Conservation (phyloP, 92 coral and sea anemone species). For the Montipora capitata region DNA sequence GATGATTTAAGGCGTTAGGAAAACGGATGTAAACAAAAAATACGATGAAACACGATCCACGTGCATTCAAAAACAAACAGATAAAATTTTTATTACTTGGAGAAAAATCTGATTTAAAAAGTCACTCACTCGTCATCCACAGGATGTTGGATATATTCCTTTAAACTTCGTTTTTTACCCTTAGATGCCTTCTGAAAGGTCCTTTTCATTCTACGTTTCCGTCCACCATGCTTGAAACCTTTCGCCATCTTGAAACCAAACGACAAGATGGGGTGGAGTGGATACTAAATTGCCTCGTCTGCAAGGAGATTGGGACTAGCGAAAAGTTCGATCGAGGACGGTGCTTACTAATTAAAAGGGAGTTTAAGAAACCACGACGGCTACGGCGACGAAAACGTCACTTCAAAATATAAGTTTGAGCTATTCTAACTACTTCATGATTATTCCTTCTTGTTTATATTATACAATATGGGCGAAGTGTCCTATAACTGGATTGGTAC, state of each 20-base stretch:
- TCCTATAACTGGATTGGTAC: too few relatives aligned
- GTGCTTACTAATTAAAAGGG: too few relatives aligned
- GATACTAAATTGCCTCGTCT: constrained; percentile 4
- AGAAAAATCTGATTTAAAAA: neutral
- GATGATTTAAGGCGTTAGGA: too few relatives aligned
- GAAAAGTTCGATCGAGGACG: neutral
- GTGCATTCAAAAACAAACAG: neutral
- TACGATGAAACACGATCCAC: neutral
- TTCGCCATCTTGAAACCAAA: constrained; percentile 87
- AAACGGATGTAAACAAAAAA: too few relatives aligned
- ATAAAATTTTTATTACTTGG: neutral
- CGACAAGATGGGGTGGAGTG: constrained; percentile 7
- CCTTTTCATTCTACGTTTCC: constrained; percentile 7
- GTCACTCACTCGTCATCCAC: constrained; percentile 72
- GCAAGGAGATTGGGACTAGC: neutral
- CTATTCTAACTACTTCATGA: too few relatives aligned
- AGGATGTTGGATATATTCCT: constrained; percentile 84
- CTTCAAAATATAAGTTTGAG: too few relatives aligned
- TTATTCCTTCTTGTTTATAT: too few relatives aligned
- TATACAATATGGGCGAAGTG: too few relatives aligned
- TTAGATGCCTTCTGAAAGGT: constrained; percentile 72
- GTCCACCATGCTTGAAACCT: constrained; percentile 28
- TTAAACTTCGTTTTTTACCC: constrained; percentile 83
- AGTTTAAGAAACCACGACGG: too few relatives aligned
- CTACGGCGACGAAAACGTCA: too few relatives aligned